A percentile compares a stretch with the other conserved stretches of the same genome.
Evolutionary conservation across 2,113 vertebrate genomes (phyloP).

Genomic region (Upupa epops): DNA sequence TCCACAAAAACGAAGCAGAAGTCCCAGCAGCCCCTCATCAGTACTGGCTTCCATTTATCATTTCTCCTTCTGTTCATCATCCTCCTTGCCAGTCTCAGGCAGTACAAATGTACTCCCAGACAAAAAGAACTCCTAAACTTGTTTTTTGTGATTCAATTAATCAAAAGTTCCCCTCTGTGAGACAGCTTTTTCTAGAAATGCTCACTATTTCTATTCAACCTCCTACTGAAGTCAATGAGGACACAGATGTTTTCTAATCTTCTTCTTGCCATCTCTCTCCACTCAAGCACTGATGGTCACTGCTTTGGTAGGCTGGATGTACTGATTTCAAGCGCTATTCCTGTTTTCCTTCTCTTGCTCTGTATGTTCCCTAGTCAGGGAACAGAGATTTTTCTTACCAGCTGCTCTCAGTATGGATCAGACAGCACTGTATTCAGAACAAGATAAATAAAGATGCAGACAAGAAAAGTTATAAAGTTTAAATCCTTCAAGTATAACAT

Average conservation of each 20-base stretch:
- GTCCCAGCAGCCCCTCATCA: neutral
- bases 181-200: neutral
- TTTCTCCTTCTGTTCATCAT: neutral
- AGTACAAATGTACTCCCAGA: neutral
- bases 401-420: neutral
- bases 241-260: neutral
- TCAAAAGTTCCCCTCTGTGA: constrained; percentile 2
- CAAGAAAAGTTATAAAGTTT: neutral
- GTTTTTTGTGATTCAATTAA: neutral
- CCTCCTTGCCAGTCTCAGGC: neutral
- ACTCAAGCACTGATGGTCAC: neutral
- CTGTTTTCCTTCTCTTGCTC: neutral
- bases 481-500: neutral
- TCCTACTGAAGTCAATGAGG: neutral
- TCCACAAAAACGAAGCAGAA: neutral
- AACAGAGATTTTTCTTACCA: neutral
- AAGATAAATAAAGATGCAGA: neutral
- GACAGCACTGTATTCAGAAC: neutral
- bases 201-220: neutral
- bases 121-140: neutral
- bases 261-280: neutral
- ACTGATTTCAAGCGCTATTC: neutral
- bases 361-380: neutral
- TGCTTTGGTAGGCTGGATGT: neutral
- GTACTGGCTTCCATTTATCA: neutral